phyloP scores from a whole-genome alignment of 2,888 invertebrate genomes.

The Macropis europaea region DNA sequence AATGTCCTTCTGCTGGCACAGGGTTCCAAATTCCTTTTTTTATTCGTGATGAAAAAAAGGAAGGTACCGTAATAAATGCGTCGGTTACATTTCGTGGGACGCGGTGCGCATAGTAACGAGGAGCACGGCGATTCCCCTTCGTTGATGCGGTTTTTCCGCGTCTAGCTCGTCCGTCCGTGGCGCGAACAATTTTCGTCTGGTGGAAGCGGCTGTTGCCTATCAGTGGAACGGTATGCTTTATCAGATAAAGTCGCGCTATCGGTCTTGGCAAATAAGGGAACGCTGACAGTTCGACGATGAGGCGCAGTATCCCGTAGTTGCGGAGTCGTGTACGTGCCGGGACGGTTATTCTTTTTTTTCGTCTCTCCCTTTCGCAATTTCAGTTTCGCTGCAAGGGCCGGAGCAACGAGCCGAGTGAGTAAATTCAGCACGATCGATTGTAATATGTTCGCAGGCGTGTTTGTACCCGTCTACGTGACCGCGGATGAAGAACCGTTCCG shows the following conservation, averaged over 20 bases:
- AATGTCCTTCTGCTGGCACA: too few species aligned
- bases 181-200: conserved; percentile 15
- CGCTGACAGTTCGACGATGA: conserved; percentile 64
- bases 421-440: conserved; percentile 43
- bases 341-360: conserved; percentile 48
- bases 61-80: conserved; percentile 49
- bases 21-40: too few species aligned
- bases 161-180: neutral
- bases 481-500: neutral
- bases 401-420: conserved; percentile 30
- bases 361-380: conserved; percentile 41
- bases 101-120: conserved; percentile 49
- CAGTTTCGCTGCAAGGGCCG: conserved; percentile 30
- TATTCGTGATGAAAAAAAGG: too few species aligned
- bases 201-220: conserved; percentile 42
- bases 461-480: neutral
- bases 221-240: conserved; percentile 48
- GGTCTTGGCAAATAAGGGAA: conserved; percentile 64
- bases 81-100: conserved; percentile 37
- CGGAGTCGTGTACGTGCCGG: conserved; percentile 57
- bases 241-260: conserved; percentile 67
- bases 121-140: neutral
- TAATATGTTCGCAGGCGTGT: conserved; percentile 1
- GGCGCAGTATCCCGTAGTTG: conserved; percentile 46
- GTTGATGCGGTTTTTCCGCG: conserved; percentile 8